phyloP scores from a whole-genome alignment of 2,888 invertebrate genomes.

The Strigamia maritima region DNA sequence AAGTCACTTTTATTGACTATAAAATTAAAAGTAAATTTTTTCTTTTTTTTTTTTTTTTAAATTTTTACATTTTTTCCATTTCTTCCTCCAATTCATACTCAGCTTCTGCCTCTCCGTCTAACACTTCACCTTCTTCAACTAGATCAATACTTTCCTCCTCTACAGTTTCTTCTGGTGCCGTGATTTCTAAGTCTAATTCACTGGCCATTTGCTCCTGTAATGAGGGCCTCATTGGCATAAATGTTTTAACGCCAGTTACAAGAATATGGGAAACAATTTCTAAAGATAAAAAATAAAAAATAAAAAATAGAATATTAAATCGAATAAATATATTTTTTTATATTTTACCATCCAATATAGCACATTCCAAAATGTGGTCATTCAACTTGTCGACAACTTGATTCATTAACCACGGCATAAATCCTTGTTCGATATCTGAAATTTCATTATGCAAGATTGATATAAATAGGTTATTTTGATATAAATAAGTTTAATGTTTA shows the following conservation, averaged over 20 bases:
- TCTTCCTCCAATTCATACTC: not conserved
- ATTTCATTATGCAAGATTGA: not conserved
- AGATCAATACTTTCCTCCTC: not conserved
- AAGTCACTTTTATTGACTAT: not conserved
- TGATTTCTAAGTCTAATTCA: not conserved
- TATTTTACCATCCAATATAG: conserved; percentile 68
- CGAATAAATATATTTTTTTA: conserved; percentile 44
- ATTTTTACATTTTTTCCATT: not conserved
- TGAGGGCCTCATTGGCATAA: not conserved
- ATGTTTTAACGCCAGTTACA: not conserved
- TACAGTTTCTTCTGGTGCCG: not conserved
- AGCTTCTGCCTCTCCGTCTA: not conserved
- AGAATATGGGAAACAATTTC: not conserved
- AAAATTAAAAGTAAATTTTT: not conserved
- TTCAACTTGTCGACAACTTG: conserved; percentile 78
- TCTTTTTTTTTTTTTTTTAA: not conserved
- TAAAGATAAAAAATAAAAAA: not conserved
- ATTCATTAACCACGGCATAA: conserved; percentile 81
- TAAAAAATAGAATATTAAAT: not conserved
- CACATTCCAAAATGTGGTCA: conserved; percentile 73
- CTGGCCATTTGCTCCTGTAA: not conserved
- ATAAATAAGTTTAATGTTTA: not conserved
- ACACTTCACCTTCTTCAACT: not conserved
- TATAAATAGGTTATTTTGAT: not conserved
- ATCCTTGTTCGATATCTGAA: conserved; percentile 57